A percentile compares a stretch with the other conserved stretches of the same genome.
Evolutionary conservation across 1,140 invertebrate genomes (phyloP).

Genomic region (Aphis gossypii): DNA sequence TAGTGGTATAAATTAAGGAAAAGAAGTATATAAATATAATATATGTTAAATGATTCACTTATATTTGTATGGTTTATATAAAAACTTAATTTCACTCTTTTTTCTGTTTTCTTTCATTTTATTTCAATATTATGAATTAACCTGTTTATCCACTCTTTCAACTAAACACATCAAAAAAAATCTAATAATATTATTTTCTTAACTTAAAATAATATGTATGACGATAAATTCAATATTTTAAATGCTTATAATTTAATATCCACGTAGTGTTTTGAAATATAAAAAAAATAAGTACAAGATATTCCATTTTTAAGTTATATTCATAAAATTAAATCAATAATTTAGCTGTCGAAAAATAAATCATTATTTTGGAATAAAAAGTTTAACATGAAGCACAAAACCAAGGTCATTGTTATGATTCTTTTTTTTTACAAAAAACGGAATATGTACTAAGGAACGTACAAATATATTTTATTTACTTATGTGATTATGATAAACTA

Average conservation of each 20-base stretch:
- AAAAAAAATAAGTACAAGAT: background rate
- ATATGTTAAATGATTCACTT: background rate
- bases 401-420: background rate
- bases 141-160: background rate
- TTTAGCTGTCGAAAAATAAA: background rate
- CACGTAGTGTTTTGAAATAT: background rate
- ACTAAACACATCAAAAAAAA: background rate
- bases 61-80: background rate
- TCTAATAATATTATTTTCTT: background rate
- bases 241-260: background rate
- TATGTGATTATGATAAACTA: background rate
- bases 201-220: background rate
- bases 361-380: background rate
- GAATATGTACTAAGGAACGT: background rate
- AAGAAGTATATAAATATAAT: background rate
- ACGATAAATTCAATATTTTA: background rate
- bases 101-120: background rate
- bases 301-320: background rate
- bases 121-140: background rate
- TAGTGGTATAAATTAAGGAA: background rate
- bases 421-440: background rate
- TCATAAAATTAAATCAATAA: slow-evolving; percentile 15
- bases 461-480: background rate
- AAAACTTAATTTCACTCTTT: background rate
- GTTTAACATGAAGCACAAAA: background rate